These are phyloP conservation scores for Clarias pachynema DNA, from an alignment of 2,797 vertebrate genomes.

Conservation along the genomic window DNA sequence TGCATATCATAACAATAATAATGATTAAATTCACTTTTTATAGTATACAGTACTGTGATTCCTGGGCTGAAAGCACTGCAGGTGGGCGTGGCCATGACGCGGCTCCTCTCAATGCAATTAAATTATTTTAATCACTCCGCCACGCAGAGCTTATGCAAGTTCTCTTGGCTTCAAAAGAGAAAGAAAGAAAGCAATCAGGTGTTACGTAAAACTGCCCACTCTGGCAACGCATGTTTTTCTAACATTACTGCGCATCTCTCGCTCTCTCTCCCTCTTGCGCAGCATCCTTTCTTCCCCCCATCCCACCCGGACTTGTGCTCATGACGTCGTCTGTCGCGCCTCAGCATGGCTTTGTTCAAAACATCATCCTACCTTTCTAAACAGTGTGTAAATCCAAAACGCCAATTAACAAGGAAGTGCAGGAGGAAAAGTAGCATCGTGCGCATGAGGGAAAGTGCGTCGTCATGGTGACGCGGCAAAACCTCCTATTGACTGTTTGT, in stretches of 20 bases:
- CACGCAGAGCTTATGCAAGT: not conserved
- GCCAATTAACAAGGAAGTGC: not conserved
- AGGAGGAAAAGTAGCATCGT: not conserved
- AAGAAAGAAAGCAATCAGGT: not conserved
- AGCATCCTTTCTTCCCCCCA: not conserved
- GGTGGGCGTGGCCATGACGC: slow-evolving; percentile 9
- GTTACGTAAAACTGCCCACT: not conserved
- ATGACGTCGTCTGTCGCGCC: slow-evolving; percentile 13
- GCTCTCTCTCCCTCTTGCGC: not conserved
- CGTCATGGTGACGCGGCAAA: slow-evolving; percentile 14
- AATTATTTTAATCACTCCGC: not conserved
- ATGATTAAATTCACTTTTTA: not conserved
- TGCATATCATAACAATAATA: not conserved
- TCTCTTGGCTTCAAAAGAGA: not conserved
- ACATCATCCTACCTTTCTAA: not conserved
- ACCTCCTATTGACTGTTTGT: slow-evolving; percentile 50
- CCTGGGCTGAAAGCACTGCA: not conserved
- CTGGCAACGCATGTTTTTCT: slow-evolving; percentile 2
- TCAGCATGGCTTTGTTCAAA: slow-evolving; percentile 8
- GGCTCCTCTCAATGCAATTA: not conserved
- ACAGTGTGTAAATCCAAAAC: not conserved
- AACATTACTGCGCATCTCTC: slow-evolving; percentile 15
- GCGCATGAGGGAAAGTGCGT: not conserved
- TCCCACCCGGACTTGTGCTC: not conserved
- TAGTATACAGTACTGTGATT: not conserved